These are phyloP conservation scores for Dermatophagoides farinae DNA, from an alignment of 1,140 invertebrate genomes.

Conservation along the genomic window DNA sequence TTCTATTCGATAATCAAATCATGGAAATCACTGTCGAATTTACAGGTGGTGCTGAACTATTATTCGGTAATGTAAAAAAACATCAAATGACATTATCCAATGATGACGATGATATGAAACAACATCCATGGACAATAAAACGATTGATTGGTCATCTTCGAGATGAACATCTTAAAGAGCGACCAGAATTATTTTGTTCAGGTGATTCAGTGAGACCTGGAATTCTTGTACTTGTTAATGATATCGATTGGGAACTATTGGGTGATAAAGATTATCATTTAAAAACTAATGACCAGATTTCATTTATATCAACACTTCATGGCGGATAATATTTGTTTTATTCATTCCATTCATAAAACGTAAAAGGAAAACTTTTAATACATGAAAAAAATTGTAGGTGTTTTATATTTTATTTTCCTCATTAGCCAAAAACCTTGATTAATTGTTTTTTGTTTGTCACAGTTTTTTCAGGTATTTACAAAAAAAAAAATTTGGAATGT, in stretches of 20 bases:
- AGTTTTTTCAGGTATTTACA: neutral
- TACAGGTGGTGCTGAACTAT: constrained; percentile 63
- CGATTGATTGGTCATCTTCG: constrained; percentile 56
- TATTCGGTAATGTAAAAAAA: constrained; percentile 60
- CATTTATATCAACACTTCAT: constrained; percentile 50
- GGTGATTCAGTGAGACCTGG: constrained; percentile 63
- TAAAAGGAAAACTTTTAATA: neutral
- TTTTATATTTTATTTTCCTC: neutral
- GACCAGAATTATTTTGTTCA: constrained; percentile 72
- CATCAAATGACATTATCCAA: constrained; percentile 40
- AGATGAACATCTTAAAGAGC: constrained; percentile 59
- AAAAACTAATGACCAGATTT: constrained; percentile 35
- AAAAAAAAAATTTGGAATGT: neutral
- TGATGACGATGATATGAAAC: neutral
- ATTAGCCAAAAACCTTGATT: neutral
- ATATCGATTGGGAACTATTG: constrained; percentile 74
- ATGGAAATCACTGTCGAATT: constrained; percentile 22
- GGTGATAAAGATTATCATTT: constrained; percentile 40
- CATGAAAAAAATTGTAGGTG: neutral
- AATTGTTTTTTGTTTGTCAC: neutral
- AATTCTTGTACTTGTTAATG: constrained; percentile 75
- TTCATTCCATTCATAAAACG: neutral
- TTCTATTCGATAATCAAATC: no score
- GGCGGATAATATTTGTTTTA: constrained; percentile 33
- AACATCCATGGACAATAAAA: constrained; percentile 44